Evolutionary conservation across 2,797 vertebrate species (phyloP).

Genomic region (Halcyon badia): DNA sequence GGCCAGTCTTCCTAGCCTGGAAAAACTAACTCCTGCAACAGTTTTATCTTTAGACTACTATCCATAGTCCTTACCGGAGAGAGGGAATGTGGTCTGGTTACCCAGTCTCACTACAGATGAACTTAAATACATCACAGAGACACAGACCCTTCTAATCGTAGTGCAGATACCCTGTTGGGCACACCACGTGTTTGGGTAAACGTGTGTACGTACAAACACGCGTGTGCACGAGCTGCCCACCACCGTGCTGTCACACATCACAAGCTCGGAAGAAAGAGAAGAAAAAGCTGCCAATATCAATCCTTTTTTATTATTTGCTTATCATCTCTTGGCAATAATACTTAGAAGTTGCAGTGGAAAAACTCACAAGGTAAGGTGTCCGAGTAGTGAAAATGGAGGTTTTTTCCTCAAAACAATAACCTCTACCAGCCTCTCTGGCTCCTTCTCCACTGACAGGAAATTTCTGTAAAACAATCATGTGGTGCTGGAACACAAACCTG

Average conservation of each 20-base stretch:
- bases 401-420: conserved; percentile 2
- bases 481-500: conserved; percentile 22
- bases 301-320: not conserved
- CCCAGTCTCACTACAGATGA: not conserved
- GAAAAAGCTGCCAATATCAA: not conserved
- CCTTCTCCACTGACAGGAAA: conserved; percentile 26
- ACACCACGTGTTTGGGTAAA: not conserved
- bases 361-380: not conserved
- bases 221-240: not conserved
- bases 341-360: not conserved
- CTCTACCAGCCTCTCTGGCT: not conserved
- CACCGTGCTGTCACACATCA: not conserved
- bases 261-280: not conserved
- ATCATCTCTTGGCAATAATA: not conserved
- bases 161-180: not conserved
- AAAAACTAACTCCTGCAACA: not conserved
- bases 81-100: not conserved
- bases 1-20: not conserved
- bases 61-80: not conserved
- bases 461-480: conserved; percentile 49
- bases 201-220: fast-evolving
- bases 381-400: not conserved
- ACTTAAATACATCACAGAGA: not conserved
- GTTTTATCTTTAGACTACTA: not conserved
- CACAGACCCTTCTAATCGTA: fast-evolving